phyloP scores from a whole-genome alignment of 2,888 invertebrate species.

The Halocaridina rubra region DNA sequence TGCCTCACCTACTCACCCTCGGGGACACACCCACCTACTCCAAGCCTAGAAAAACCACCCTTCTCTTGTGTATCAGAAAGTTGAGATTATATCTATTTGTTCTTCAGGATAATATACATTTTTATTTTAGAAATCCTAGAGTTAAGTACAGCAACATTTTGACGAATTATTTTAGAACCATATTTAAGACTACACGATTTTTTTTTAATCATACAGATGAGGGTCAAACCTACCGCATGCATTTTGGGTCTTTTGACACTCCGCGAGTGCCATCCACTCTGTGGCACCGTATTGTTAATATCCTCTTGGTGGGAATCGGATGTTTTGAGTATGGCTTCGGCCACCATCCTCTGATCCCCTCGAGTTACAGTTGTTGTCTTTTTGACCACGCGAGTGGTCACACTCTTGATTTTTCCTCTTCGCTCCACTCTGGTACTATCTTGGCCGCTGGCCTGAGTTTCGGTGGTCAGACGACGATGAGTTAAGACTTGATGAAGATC shows the following conservation, averaged over 20 bases:
- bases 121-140: no score
- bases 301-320: slow-evolving; percentile 61
- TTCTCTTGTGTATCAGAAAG: not conserved
- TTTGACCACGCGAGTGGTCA: slow-evolving; percentile 63
- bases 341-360: slow-evolving; percentile 63
- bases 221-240: slow-evolving; percentile 63
- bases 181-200: no score
- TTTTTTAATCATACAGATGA: no score
- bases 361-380: slow-evolving; percentile 64
- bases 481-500: slow-evolving; percentile 63
- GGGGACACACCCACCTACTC: not conserved
- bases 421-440: slow-evolving; percentile 63
- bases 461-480: slow-evolving; percentile 63
- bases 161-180: no score
- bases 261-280: slow-evolving; percentile 55
- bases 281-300: slow-evolving; percentile 55
- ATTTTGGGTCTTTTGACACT: slow-evolving; percentile 56
- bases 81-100: not conserved
- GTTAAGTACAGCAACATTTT: no score
- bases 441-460: slow-evolving; percentile 61
- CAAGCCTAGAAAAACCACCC: not conserved
- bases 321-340: slow-evolving; percentile 62
- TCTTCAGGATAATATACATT: no score
- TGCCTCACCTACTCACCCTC: not conserved
- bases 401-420: slow-evolving; percentile 62